Evolutionary conservation across 2,888 invertebrate species (phyloP).

Genomic region (Saturnia pavonia): DNA sequence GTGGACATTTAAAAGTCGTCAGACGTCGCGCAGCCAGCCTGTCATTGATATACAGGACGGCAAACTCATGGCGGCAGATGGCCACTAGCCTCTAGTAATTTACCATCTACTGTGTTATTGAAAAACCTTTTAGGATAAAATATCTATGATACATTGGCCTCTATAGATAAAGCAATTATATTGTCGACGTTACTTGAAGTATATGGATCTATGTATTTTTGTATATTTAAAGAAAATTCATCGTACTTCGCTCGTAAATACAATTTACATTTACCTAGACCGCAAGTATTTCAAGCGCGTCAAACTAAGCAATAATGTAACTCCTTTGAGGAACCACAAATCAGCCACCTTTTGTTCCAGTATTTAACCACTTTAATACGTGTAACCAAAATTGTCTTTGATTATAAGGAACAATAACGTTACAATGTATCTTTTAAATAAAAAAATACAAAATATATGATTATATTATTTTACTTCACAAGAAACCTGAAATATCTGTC

Average conservation of each 20-base stretch:
- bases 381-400: too few species aligned
- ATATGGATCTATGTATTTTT: not conserved
- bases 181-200: not conserved
- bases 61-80: slow-evolving; percentile 33
- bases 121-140: not conserved
- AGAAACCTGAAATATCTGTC: too few species aligned
- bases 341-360: not conserved
- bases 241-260: not conserved
- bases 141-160: not conserved
- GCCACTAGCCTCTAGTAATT: slow-evolving; percentile 23
- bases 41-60: slow-evolving; percentile 60
- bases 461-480: too few species aligned
- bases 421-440: too few species aligned
- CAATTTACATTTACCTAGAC: not conserved
- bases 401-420: too few species aligned
- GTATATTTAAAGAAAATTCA: not conserved
- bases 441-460: too few species aligned
- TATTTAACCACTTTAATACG: too few species aligned
- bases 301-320: not conserved
- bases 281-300: not conserved
- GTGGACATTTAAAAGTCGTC: slow-evolving; percentile 27
- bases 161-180: not conserved
- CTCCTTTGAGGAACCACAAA: not conserved
- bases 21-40: slow-evolving; percentile 34
- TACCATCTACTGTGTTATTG: slow-evolving; percentile 16